Evolutionary conservation across 2,888 invertebrate species (phyloP).

Genomic region (Ennomos fuscantarius): DNA sequence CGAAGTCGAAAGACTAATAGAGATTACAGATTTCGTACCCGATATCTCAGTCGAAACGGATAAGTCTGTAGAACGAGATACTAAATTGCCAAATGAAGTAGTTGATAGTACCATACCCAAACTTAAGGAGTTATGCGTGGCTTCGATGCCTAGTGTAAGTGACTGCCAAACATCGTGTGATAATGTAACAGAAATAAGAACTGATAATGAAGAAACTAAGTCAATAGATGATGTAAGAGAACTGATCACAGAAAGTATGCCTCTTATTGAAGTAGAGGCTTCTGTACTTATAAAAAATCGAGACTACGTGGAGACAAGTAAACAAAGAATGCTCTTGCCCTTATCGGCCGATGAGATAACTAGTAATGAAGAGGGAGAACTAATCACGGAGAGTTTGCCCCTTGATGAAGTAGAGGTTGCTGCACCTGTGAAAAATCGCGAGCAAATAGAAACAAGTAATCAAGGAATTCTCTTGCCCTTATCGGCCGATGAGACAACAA

Average conservation of each 20-base stretch:
- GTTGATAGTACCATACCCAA: constrained; percentile 71
- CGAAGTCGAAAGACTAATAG: constrained; percentile 8
- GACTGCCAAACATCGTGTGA: constrained; percentile 78
- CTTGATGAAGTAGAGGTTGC: constrained; percentile 51
- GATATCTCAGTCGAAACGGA: constrained; percentile 31
- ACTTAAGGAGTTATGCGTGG: constrained; percentile 74
- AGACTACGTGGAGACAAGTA: constrained; percentile 15
- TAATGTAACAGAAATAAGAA: constrained; percentile 67
- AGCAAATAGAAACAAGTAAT: constrained; percentile 24
- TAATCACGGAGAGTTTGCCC: constrained; percentile 44
- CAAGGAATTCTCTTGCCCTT: constrained; percentile 52
- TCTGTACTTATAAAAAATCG: constrained; percentile 43
- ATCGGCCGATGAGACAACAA: constrained; percentile 37
- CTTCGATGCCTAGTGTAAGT: constrained; percentile 76
- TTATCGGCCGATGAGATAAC: constrained; percentile 39
- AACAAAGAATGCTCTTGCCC: constrained; percentile 52
- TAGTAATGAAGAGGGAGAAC: constrained; percentile 41
- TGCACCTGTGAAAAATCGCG: constrained; percentile 40
- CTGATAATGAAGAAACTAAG: constrained; percentile 76
- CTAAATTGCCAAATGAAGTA: constrained; percentile 73
- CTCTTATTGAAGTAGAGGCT: constrained; percentile 50
- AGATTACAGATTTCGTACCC: not conserved
- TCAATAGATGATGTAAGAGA: constrained; percentile 71
- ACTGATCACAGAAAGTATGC: constrained; percentile 44
- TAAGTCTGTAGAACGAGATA: constrained; percentile 45